Conservation (phyloP, 2,888 invertebrate genomes). For the Chymomyza caudatula region DNA sequence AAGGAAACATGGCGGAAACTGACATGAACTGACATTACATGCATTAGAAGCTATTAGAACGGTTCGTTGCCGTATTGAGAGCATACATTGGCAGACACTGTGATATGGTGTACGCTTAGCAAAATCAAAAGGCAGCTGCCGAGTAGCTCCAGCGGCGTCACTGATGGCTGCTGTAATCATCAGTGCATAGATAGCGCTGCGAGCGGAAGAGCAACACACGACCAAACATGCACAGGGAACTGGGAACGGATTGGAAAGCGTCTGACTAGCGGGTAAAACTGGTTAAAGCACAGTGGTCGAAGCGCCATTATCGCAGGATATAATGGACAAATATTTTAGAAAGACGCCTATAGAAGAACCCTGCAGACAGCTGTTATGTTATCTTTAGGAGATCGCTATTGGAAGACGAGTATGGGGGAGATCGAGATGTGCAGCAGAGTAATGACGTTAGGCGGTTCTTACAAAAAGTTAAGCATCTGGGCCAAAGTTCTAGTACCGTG, state of each 20-base stretch:
- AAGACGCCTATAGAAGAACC: too few species aligned
- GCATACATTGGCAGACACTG: neutral
- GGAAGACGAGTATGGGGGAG: too few species aligned
- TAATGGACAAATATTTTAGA: too few species aligned
- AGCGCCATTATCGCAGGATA: too few species aligned
- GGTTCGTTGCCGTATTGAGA: constrained; percentile 14
- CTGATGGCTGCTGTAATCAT: constrained; percentile 66
- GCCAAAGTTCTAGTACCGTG: too few species aligned
- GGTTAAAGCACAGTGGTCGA: too few species aligned
- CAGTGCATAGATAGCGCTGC: constrained; percentile 56
- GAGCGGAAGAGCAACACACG: constrained; percentile 21
- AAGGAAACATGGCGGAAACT: constrained; percentile 50
- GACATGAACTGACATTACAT: constrained; percentile 67
- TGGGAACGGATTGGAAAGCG: constrained; percentile 29
- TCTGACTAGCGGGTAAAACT: constrained; percentile 19
- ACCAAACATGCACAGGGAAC: constrained; percentile 1
- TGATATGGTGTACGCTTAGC: constrained; percentile 30
- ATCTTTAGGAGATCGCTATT: too few species aligned
- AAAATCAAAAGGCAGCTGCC: constrained; percentile 39
- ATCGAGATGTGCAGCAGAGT: too few species aligned
- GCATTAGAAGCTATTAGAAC: constrained; percentile 68
- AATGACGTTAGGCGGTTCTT: too few species aligned
- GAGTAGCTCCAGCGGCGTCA: constrained; percentile 23
- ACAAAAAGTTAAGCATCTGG: too few species aligned
- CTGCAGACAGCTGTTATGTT: too few species aligned